A percentile compares a stretch with the other conserved stretches of the same genome.
These are phyloP conservation scores for Hemicrepidius hirtus DNA, from an alignment of 2,888 invertebrate species.

Conservation along the genomic window DNA sequence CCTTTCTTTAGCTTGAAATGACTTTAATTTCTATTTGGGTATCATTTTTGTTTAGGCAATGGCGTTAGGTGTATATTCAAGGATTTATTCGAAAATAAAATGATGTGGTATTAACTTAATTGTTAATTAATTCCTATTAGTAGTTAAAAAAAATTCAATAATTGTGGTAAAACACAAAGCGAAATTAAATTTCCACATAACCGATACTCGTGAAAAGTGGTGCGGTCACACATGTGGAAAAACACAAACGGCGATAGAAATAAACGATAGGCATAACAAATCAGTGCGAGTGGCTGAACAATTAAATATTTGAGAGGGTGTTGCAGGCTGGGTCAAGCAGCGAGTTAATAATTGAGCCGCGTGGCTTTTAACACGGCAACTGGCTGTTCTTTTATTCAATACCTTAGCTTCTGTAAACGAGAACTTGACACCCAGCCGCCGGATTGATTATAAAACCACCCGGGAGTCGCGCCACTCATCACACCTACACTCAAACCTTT, in stretches of 20 bases:
- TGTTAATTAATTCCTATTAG: no score
- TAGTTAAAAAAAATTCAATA: no score
- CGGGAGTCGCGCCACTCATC: conserved; percentile 66
- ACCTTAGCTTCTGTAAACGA: conserved; percentile 71
- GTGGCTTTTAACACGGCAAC: conserved; percentile 73
- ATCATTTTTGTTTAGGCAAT: no score
- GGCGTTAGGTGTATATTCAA: no score
- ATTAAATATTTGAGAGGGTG: conserved; percentile 72
- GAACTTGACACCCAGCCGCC: conserved; percentile 72
- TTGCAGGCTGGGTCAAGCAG: conserved; percentile 70
- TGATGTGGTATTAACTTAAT: no score
- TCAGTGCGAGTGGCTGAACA: conserved; percentile 69
- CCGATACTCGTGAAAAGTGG: neutral
- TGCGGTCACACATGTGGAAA: conserved; percentile 33
- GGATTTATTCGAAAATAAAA: no score
- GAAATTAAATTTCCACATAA: neutral
- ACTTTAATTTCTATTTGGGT: no score
- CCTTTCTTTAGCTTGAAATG: no score
- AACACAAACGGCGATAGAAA: conserved; percentile 51
- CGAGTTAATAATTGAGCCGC: conserved; percentile 72
- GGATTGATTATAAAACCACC: conserved; percentile 70
- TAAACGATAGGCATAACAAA: conserved; percentile 55
- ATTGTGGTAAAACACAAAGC: no score
- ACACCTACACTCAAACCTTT: conserved; percentile 51
- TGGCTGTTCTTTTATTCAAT: conserved; percentile 72